These are phyloP conservation scores for Hypomecis atomaria DNA, from an alignment of 2,888 invertebrate species.

Conservation along the genomic window DNA sequence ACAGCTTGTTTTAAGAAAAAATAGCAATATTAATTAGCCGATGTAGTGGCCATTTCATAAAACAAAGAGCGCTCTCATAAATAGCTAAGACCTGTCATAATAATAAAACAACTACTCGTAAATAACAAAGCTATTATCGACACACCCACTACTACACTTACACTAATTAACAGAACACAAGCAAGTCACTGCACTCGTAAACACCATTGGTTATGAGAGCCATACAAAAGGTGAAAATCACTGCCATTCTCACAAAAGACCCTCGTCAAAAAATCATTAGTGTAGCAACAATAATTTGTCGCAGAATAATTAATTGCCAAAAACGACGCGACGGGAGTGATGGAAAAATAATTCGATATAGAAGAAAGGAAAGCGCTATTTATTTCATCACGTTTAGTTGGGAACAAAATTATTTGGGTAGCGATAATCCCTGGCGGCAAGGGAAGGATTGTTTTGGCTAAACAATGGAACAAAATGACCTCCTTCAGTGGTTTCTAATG, in stretches of 20 bases:
- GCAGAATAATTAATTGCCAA: constrained; percentile 59
- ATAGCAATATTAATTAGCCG: constrained; percentile 5
- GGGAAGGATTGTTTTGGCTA: constrained; percentile 31
- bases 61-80: constrained; percentile 9
- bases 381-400: constrained; percentile 34
- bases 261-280: constrained; percentile 77
- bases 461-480: constrained; percentile 31
- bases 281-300: constrained; percentile 74
- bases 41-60: constrained; percentile 4
- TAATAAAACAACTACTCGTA: constrained; percentile 27
- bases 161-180: constrained; percentile 24
- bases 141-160: constrained; percentile 29
- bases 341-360: constrained; percentile 69
- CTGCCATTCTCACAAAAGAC: constrained; percentile 59
- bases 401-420: constrained; percentile 32
- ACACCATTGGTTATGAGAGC: constrained; percentile 27
- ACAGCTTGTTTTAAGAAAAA: too few relatives aligned
- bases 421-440: constrained; percentile 26
- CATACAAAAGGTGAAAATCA: constrained; percentile 51
- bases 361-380: constrained; percentile 44
- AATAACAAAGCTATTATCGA: constrained; percentile 27
- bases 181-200: constrained; percentile 34
- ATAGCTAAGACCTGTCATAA: constrained; percentile 7
- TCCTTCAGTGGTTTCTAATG: constrained; percentile 24
- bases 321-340: constrained; percentile 51